Evolutionary conservation across 2,888 invertebrate species (phyloP).

Genomic region (Nipponacmea schrenckii): DNA sequence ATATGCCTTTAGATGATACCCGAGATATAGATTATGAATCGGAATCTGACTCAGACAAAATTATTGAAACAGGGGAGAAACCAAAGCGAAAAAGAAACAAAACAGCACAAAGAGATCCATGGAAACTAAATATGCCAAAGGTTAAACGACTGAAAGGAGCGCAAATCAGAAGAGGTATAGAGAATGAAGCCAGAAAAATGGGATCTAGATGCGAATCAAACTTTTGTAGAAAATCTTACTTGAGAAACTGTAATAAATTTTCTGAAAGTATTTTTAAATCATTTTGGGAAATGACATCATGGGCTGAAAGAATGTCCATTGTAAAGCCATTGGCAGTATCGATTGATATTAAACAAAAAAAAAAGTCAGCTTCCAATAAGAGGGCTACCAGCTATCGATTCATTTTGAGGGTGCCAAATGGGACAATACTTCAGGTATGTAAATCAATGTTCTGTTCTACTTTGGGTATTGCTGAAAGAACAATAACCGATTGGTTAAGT

Average conservation of each 20-base stretch:
- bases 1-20: neutral
- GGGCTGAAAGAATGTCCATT: neutral
- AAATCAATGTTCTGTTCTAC: neutral
- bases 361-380: too few relatives aligned
- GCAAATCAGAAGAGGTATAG: neutral
- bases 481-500: too few relatives aligned
- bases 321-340: neutral
- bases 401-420: neutral
- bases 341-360: neutral
- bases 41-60: neutral
- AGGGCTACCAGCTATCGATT: too few relatives aligned
- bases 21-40: conserved; percentile 2
- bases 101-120: neutral
- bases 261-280: neutral
- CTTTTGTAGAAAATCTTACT: neutral
- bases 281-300: neutral
- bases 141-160: neutral
- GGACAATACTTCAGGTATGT: neutral
- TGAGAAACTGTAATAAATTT: neutral
- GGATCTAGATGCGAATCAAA: neutral
- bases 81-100: neutral
- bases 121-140: neutral
- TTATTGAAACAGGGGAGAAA: neutral
- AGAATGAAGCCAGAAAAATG: neutral
- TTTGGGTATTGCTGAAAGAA: too few relatives aligned